Evolutionary conservation across 2,113 vertebrate genomes (phyloP), one percentile per base, ranked within the genome.

Genomic region (Stercorarius parasiticus): DNA sequence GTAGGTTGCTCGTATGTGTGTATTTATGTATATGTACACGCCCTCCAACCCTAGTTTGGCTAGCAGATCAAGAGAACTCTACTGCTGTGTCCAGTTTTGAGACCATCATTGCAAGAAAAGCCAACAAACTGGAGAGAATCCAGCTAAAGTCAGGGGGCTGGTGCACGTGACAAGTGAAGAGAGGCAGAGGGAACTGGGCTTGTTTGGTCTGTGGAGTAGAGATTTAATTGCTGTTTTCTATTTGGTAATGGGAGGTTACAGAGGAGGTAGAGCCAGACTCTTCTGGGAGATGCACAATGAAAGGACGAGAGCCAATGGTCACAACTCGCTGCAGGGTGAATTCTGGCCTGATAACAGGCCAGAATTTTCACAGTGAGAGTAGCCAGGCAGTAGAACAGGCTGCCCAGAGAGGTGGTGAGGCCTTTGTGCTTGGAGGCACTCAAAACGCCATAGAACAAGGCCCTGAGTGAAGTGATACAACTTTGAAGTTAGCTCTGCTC

Each of bases 141-240:
- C 43, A 38, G 71, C 34, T 56, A 40, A 76, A 71, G 42, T 80
- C 66, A 59, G 15, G 50, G 74, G 76, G 11, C 32, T 95, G 72
- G 38, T 29, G 47, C 56, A 62, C 0, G 2, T 58, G 81, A n/a
- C 19, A 4, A 0, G 3, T 30, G 11, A 56, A 23, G 69, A 47
- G 34, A 43, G 40, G 22, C 66, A 59, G 32, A 71, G 47, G 66
- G 58, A 80, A n/a, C 43, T 55, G 43, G 71, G 29, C 61, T 88
- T 50, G 21, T 82, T 53, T 36, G 70, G 56, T 43, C 52, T 82
- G 74, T 82, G 74, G 18, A 15, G 56, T 26, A 11, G 59, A 78
- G 55, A 23, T 55, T 52, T 82, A 85, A 71, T 96, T 96, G 59
- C 14, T 23, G 9, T 61, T 23, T 67, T 72, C 32, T 23, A 2